Evolutionary conservation across 2,113 vertebrate genomes (phyloP), one percentile per base, ranked within the genome.

Genomic region (Elaphurus davidianus): DNA sequence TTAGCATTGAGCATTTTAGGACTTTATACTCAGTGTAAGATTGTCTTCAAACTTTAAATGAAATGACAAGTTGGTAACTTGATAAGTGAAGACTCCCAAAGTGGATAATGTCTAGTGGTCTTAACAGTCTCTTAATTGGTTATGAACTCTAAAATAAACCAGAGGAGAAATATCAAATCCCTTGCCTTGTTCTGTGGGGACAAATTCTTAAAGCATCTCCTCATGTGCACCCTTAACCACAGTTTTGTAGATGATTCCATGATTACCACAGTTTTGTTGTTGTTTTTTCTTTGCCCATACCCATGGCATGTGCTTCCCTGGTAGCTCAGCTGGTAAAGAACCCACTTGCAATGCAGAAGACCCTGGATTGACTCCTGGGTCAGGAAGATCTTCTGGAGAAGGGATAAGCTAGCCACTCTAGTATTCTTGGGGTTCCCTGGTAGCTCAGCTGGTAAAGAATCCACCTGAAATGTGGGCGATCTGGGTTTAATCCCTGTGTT

Each of bases 121-220:
- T 47, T 55, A 25, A 81, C 17, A 27, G 17, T 25, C 43, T 67
- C 7, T n/a, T 54, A 28, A 52, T 19, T 85, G 12, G 8, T 10
- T 40, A n/a, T 15, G 5, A 3, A 10, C 4, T 86, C 30, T 25
- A 50, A 19, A 50, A 11, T 23, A 55, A 86, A 4, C 12, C 33
- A 47, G 8, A 85, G 36, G 10, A 78, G 21, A 62, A 50, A 43
- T 40, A 45, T 14, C 25, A 28, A 5, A 40, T 71, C 10, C 57
- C 9, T 45, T 50, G n/a, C 19, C 4, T 74, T 67, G 0, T 36
- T 2, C 0, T 27, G 0, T 2, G 30, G 2, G 6, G 3, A 40
- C 4, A 67, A 27, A 87, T 33, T 1, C 4, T 79, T 6, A 57
- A 3, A 7, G 2, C 4, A 3, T 57, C 33, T 83, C 11, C 15